These are phyloP conservation scores for Turdus rufiventris DNA, from an alignment of 2,113 vertebrate genomes.

Conservation along the genomic window DNA sequence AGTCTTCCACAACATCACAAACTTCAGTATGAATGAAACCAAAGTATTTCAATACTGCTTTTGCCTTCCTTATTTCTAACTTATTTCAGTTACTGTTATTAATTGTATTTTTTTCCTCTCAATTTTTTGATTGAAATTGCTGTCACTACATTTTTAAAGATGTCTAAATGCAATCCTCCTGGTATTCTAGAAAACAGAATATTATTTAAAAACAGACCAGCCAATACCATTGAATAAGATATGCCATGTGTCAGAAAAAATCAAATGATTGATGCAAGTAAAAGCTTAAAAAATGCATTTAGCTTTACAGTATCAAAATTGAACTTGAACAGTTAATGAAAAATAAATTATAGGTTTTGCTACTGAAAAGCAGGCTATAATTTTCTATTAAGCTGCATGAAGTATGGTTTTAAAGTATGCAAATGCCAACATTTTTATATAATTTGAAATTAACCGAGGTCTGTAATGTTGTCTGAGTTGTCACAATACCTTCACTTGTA, in stretches of 20 bases:
- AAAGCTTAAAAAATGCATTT: background rate
- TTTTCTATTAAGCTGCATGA: background rate
- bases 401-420: background rate
- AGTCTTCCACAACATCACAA: background rate
- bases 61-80: conserved; percentile 49
- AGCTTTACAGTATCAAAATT: background rate
- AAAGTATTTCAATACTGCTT: conserved; percentile 32
- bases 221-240: conserved; percentile 5
- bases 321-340: conserved; percentile 1
- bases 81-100: conserved; percentile 57
- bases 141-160: conserved; percentile 30
- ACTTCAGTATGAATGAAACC: conserved; percentile 24
- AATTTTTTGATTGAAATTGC: conserved; percentile 54
- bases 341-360: background rate
- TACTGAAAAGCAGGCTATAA: background rate
- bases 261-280: background rate
- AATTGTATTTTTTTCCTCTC: background rate
- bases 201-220: conserved; percentile 29
- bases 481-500: background rate
- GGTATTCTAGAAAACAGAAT: conserved; percentile 32
- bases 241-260: background rate
- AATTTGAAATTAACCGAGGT: background rate
- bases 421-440: background rate
- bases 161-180: conserved; percentile 39
- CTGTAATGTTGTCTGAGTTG: background rate